Conservation (phyloP, 1,140 invertebrate genomes). For the Camponotus vicinus region DNA sequence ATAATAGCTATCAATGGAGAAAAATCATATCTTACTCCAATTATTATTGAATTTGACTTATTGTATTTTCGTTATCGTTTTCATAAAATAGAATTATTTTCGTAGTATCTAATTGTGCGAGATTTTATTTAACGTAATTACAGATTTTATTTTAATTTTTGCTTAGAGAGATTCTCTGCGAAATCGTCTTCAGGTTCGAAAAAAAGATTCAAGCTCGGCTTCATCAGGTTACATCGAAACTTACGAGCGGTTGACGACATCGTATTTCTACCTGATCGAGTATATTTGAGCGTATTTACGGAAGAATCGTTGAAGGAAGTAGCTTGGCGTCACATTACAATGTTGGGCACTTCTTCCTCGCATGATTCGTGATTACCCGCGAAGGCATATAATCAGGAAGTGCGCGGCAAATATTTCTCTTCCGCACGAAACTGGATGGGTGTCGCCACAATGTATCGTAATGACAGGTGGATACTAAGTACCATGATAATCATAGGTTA, state of each 20-base stretch:
- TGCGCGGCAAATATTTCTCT: conserved; percentile 52
- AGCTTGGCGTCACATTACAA: conserved; percentile 21
- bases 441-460: conserved; percentile 53
- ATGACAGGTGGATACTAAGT: conserved; percentile 62
- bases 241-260: background rate
- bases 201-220: background rate
- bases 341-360: conserved; percentile 33
- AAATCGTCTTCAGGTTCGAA: background rate
- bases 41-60: too few species aligned
- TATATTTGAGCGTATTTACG: background rate
- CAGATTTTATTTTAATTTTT: background rate
- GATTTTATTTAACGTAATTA: background rate
- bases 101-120: background rate
- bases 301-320: conserved; percentile 22
- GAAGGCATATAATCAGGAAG: conserved; percentile 59
- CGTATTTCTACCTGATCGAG: background rate
- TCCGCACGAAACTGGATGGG: conserved; percentile 51
- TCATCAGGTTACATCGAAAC: background rate
- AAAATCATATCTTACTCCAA: background rate
- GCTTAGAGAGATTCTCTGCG: background rate
- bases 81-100: conserved; percentile 2
- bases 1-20: background rate
- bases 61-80: background rate
- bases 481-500: conserved; percentile 60
- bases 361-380: conserved; percentile 43